phyloP scores from a whole-genome alignment of 1,140 invertebrate genomes.

The Ptiloglossa arizonensis region DNA sequence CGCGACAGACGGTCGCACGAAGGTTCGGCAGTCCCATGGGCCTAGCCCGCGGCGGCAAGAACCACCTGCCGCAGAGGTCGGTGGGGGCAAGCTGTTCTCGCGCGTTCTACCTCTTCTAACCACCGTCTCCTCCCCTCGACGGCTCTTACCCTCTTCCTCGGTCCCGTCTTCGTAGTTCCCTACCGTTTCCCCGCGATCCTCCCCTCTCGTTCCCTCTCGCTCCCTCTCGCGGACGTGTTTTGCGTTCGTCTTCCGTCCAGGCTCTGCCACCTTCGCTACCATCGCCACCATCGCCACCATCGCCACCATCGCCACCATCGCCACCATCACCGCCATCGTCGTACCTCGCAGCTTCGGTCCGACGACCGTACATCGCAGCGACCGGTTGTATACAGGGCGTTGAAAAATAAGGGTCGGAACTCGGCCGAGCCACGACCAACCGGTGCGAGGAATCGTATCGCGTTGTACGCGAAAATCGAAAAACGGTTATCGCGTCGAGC shows the following conservation, averaged over 20 bases:
- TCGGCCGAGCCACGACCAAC: too few species aligned
- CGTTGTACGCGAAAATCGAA: too few species aligned
- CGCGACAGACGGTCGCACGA: constrained; percentile 53
- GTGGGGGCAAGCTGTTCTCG: constrained; percentile 64
- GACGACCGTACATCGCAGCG: constrained; percentile 35
- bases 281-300: constrained; percentile 24
- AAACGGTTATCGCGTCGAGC: too few species aligned
- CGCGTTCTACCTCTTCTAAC: constrained; percentile 28
- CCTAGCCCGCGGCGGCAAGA: constrained; percentile 73
- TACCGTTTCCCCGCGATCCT: constrained; percentile 20
- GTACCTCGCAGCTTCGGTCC: constrained; percentile 14
- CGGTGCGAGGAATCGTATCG: too few species aligned
- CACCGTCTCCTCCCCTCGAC: constrained; percentile 6
- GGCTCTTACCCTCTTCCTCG: constrained; percentile 15
- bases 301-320: constrained; percentile 40
- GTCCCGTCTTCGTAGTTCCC: constrained; percentile 41
- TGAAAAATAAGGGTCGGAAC: not conserved
- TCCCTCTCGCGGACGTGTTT: not conserved
- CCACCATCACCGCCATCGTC: constrained; percentile 36
- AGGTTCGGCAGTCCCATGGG: constrained; percentile 72
- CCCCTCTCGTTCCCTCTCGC: constrained; percentile 27
- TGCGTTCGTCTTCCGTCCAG: constrained; percentile 52
- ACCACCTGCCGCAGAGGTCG: constrained; percentile 78
- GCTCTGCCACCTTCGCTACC: constrained; percentile 47
- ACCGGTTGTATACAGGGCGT: constrained; percentile 44